Percentiles rank a stretch among this genome's conserved stretches.
These are phyloP conservation scores for Potorous gilbertii DNA, from an alignment of 2,797 vertebrate genomes.

Conservation along the genomic window DNA sequence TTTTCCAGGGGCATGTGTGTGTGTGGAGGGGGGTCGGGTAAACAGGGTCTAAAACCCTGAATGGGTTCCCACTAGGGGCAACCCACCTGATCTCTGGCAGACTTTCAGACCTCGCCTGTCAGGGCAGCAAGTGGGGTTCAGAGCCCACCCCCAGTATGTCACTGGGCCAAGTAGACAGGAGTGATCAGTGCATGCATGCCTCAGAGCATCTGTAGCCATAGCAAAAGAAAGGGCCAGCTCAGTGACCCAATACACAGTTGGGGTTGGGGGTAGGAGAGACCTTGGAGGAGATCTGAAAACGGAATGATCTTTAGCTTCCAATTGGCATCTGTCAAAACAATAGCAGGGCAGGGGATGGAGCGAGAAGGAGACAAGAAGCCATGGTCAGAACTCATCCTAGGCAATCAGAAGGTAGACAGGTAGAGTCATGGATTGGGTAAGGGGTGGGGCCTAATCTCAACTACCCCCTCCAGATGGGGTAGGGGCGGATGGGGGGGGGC, in stretches of 20 bases:
- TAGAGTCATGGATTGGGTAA: not conserved
- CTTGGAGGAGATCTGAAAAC: not conserved
- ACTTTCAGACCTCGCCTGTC: not conserved
- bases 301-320: not conserved
- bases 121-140: not conserved
- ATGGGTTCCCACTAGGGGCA: not conserved
- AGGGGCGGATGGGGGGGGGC: no score
- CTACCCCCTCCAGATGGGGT: not conserved
- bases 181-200: not conserved
- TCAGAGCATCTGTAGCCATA: not conserved
- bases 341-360: not conserved
- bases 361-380: not conserved
- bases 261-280: not conserved
- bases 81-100: no score
- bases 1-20: not conserved
- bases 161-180: not conserved
- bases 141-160: not conserved
- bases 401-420: not conserved
- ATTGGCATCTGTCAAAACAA: not conserved
- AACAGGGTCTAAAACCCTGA: not conserved
- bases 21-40: not conserved
- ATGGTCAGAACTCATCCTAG: not conserved
- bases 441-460: not conserved
- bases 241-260: not conserved
- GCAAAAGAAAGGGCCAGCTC: not conserved